These are phyloP conservation scores for Poecilia picta DNA, from an alignment of 2,797 vertebrate species.

Conservation along the genomic window DNA sequence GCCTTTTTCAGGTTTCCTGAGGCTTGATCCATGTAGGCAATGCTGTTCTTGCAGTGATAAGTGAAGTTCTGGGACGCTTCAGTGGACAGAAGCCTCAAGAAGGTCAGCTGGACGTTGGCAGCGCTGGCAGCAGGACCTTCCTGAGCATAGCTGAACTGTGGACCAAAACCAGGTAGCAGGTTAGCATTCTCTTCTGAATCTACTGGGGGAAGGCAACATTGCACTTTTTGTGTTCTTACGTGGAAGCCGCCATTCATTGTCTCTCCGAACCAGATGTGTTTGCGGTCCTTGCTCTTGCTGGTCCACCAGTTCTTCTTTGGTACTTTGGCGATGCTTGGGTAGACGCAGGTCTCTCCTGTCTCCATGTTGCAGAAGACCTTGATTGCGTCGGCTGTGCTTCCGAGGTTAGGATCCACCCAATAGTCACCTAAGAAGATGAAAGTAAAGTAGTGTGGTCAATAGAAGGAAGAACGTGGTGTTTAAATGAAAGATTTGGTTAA, in stretches of 20 bases:
- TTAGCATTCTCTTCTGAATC: not conserved
- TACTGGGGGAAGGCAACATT: not conserved
- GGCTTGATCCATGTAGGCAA: conserved; percentile 94
- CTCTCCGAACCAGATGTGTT: conserved; percentile 96
- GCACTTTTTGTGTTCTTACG: conserved; percentile 74
- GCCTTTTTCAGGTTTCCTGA: conserved; percentile 95
- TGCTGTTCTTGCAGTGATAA: conserved; percentile 98
- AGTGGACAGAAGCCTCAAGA: conserved; percentile 93
- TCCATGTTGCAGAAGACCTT: conserved; percentile 99
- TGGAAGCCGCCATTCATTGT: conserved; percentile 96
- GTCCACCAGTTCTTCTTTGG: conserved; percentile 98
- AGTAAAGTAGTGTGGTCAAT: not conserved
- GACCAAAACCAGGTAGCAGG: not conserved
- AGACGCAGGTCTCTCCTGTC: conserved; percentile 93
- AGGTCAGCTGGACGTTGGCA: conserved; percentile 92
- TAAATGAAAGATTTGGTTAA: not conserved
- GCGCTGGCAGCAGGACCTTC: conserved; percentile 86
- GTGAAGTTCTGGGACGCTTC: conserved; percentile 95
- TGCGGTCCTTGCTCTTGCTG: conserved; percentile 91
- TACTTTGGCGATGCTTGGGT: conserved; percentile 87
- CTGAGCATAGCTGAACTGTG: conserved; percentile 92
- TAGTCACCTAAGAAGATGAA: conserved; percentile 85
- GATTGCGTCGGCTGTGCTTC: conserved; percentile 92
- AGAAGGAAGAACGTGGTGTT: not conserved
- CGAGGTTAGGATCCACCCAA: conserved; percentile 98